phyloP scores from a whole-genome alignment of 2,113 vertebrate species.

The Sapajus apella region DNA sequence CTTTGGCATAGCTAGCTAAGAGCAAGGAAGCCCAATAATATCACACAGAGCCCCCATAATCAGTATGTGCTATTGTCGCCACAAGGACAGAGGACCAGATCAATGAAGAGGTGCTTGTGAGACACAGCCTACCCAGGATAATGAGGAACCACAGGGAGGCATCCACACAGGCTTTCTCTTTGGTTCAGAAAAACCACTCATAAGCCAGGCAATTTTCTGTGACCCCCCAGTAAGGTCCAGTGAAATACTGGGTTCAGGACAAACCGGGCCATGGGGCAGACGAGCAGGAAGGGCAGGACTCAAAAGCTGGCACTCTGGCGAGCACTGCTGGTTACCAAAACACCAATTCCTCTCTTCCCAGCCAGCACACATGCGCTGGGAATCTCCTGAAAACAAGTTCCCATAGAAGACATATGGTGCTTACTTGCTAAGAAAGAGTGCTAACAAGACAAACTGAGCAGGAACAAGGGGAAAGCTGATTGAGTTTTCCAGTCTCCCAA shows the following conservation, averaged over 20 bases:
- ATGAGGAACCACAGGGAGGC: background rate
- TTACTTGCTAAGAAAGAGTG: constrained; percentile 59
- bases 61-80: background rate
- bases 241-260: background rate
- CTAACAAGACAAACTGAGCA: constrained; percentile 72
- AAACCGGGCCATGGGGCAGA: background rate
- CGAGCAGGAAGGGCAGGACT: background rate
- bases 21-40: background rate
- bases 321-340: background rate
- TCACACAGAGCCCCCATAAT: background rate
- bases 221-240: constrained; percentile 3
- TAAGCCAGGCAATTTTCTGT: background rate
- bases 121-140: background rate
- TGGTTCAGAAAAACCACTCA: background rate
- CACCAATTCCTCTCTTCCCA: background rate
- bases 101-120: accelerated
- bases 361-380: constrained; percentile 51
- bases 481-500: background rate
- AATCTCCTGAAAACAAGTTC: constrained; percentile 65
- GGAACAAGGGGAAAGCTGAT: constrained; percentile 25
- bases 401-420: constrained; percentile 68
- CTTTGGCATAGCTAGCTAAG: background rate
- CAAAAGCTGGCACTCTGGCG: background rate
- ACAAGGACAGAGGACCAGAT: background rate
- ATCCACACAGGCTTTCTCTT: background rate